Evolutionary conservation across 2,113 vertebrate genomes (phyloP), one percentile per base, ranked within the genome.

Genomic region (Polypterus senegalus): DNA sequence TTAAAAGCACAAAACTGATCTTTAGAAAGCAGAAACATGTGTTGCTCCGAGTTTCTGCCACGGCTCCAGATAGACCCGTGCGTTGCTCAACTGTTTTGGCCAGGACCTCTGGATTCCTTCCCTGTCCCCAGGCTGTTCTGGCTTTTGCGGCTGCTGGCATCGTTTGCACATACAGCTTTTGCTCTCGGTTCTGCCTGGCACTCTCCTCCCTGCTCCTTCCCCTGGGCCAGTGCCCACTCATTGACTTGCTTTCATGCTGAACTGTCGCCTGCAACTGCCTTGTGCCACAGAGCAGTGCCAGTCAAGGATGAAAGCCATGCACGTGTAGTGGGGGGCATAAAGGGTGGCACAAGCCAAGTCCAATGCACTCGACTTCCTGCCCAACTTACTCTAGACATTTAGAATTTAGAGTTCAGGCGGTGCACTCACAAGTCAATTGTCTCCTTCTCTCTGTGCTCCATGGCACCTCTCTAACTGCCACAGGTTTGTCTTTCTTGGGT

Each of bases 21-120:
- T n/a, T 65, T 71, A 69, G 68, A 81, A 87, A 90, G 71, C 67
- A 74, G 68, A 84, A 86, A 69, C 74, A 73, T 67, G 74, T 80
- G 76, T 69, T 61, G 27, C 68, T 77, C 74, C 64, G 57, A 67
- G 71, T 69, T 67, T 53, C 6, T 69, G 73, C 63, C 77, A 59
- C 67, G n/a, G 66, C 59, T 59, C 10, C 48, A 66, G 49, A 47
- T 7, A 62, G 65, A 62, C 67, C 49, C 55, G 48, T 7, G 6
- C 1, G 5, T 61, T 48, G 46, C 65, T 9, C 55, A 48, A 27
- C 48, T 4, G 1, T 53, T 60, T 63, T 60, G 55, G 56, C 57
- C 60, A 54, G 63, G 61, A 66, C 61, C 43, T 10, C n/a, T 43
- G 47, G 5, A 60, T 56, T 53, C 47, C 47, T 7, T 9, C 51